Percentiles rank a stretch among this genome's conserved stretches.
These are phyloP conservation scores for Barnardius zonarius DNA, from an alignment of 2,113 vertebrate species.

Conservation along the genomic window DNA sequence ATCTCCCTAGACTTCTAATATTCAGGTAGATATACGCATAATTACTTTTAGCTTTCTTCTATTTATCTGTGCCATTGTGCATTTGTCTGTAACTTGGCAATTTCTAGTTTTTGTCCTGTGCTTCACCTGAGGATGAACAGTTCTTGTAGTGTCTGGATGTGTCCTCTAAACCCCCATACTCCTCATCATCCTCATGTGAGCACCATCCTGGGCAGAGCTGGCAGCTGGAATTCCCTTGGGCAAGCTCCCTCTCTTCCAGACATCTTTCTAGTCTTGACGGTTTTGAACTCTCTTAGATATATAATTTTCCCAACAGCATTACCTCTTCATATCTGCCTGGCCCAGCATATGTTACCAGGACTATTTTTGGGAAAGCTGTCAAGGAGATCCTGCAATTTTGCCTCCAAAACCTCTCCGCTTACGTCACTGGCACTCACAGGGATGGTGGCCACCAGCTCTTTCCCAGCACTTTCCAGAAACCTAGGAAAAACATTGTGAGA, in stretches of 20 bases:
- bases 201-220: not conserved
- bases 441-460: not conserved
- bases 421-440: not conserved
- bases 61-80: not conserved
- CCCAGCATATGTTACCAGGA: not conserved
- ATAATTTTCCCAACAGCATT: not conserved
- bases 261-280: not conserved
- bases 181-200: not conserved
- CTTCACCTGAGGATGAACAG: not conserved
- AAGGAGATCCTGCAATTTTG: not conserved
- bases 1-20: not conserved
- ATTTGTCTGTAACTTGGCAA: not conserved
- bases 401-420: not conserved
- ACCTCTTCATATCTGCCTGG: not conserved
- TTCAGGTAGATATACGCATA: not conserved
- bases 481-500: not conserved
- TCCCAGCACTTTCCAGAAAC: not conserved
- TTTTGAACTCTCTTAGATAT: not conserved
- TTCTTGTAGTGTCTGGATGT: not conserved
- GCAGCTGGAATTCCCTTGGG: not conserved
- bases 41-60: not conserved
- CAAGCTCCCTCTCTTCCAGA: not conserved
- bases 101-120: not conserved
- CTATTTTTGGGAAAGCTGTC: not conserved
- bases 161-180: not conserved